Evolutionary conservation across 2,888 invertebrate species (phyloP), one percentile per base, ranked within the genome.

Genomic region (Itoplectis maculator): DNA sequence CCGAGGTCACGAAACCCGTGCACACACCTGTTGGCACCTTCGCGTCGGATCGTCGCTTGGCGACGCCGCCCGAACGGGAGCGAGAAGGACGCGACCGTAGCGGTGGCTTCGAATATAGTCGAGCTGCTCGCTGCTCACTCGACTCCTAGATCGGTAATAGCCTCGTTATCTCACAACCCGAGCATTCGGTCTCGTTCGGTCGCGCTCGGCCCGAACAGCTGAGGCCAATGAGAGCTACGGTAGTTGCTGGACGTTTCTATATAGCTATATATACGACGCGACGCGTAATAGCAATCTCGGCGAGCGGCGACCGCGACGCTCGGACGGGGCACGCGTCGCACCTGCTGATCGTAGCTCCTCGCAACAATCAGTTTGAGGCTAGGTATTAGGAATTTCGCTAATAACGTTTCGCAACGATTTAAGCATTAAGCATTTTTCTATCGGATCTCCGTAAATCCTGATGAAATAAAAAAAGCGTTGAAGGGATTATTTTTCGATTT

Each of bases 1-100:
- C 72, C 79, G 79, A 85, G 82, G 82, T 80, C 84, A 73, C 82
- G 66, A 82, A 80, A 79, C 63, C 66, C 69, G 77, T 69, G n/a
- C n/a, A 61, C 79, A 82, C 84, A 84, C 80, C 82, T 79, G 85
- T 82, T 84, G 47, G 80, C 82, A 78, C 82, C 73, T 81, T 76
- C 66, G 35, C 66, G n/a, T n/a, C n/a, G 20, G 49, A 40, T 54
- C 23, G 70, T 47, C 59, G 15, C 72, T 56, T 65, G 40, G 45
- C n/a, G n/a, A n/a, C n/a, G 56, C 20, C 72, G 23, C 40, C 29
- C 13, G 11, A 8, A 69, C 45, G 68, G n/a, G 76, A 68, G 40
- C 11, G 68, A 76, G 42, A 40, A 40, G 59, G 76, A 68, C 35
- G 20, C n/a, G n/a, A 20, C 11, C 13, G n/a, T n/a, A n/a, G n/a